A percentile compares a stretch with the other conserved stretches of the same genome.
Conservation (phyloP, 2,888 invertebrate species). For the Agriotes lineatus region DNA sequence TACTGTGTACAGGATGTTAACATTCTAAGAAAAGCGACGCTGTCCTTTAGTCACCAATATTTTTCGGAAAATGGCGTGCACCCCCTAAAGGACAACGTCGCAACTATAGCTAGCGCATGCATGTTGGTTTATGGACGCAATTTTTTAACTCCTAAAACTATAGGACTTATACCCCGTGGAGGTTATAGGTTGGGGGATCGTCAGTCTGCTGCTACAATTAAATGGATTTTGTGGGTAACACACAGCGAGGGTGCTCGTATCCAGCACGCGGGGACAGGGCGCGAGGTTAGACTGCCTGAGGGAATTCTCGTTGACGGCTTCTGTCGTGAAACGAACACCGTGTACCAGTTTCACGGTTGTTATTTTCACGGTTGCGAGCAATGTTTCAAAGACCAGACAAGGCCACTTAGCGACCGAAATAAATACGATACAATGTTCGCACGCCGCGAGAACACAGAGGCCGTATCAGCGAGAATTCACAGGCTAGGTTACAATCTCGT, state of each 20-base stretch:
- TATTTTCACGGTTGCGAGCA: conserved; percentile 6
- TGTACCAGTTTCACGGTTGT: conserved; percentile 18
- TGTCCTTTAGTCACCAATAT: no score
- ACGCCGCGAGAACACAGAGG: not conserved
- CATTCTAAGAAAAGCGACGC: conserved; percentile 13
- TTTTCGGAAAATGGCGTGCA: no score
- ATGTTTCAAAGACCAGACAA: not conserved
- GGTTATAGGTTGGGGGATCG: conserved; percentile 49
- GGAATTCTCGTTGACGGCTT: conserved; percentile 16
- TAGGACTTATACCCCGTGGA: conserved; percentile 51
- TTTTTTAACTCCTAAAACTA: conserved; percentile 50
- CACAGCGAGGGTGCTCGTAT: not conserved
- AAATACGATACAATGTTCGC: not conserved
- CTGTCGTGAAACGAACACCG: conserved; percentile 3
- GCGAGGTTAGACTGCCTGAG: not conserved
- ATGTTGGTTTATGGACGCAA: conserved; percentile 50
- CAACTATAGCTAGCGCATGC: conserved; percentile 52
- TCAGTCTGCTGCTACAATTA: conserved; percentile 43
- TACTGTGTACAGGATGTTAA: conserved; percentile 46
- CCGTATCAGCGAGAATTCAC: no score
- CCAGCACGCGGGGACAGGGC: not conserved
- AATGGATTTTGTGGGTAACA: conserved; percentile 7
- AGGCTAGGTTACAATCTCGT: conserved; percentile 6
- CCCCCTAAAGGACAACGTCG: no score
- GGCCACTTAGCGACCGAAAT: not conserved